Percentiles rank a stretch among this genome's conserved stretches.
phyloP scores from a whole-genome alignment of 2,113 vertebrate genomes.

The Polyodon spathula region DNA sequence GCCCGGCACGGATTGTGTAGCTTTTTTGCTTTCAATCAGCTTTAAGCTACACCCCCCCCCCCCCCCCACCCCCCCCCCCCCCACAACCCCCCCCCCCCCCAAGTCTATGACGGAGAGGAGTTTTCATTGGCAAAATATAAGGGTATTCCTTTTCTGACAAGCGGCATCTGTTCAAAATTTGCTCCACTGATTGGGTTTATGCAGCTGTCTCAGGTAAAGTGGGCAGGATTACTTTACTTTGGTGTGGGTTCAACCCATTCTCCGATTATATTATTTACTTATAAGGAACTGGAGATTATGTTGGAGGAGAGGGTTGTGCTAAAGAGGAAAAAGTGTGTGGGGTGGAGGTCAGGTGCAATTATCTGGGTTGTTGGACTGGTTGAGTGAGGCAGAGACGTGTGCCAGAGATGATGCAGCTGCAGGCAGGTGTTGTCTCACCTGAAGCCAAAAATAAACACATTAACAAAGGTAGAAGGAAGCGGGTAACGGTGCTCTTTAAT shows the following conservation, averaged over 20 bases:
- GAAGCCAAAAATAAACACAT: too few relatives aligned
- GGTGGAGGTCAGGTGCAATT: slow-evolving; percentile 10
- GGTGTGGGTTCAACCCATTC: too few relatives aligned
- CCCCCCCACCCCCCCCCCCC: too few relatives aligned
- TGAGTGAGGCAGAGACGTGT: too few relatives aligned
- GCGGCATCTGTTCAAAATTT: too few relatives aligned
- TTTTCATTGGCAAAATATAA: too few relatives aligned
- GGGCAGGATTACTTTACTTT: neutral
- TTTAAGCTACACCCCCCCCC: slow-evolving; percentile 48
- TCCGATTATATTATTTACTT: too few relatives aligned
- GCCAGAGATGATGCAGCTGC: slow-evolving; percentile 39
- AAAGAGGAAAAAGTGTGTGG: neutral
- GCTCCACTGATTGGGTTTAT: too few relatives aligned
- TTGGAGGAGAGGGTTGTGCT: too few relatives aligned
- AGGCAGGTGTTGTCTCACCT: slow-evolving; percentile 60
- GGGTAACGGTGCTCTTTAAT: slow-evolving; percentile 34
- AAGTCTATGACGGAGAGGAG: too few relatives aligned
- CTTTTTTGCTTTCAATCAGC: slow-evolving; percentile 48
- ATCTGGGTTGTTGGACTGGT: slow-evolving; percentile 34
- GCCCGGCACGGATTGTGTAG: slow-evolving; percentile 41
- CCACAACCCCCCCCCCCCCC: slow-evolving; percentile 28
- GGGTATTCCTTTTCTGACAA: too few relatives aligned
- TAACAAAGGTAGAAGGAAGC: slow-evolving; percentile 28
- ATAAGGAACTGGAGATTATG: too few relatives aligned
- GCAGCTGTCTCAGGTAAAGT: slow-evolving; percentile 19